These are phyloP conservation scores for Emydoidea blandingii DNA, from an alignment of 2,797 vertebrate species.

Conservation along the genomic window DNA sequence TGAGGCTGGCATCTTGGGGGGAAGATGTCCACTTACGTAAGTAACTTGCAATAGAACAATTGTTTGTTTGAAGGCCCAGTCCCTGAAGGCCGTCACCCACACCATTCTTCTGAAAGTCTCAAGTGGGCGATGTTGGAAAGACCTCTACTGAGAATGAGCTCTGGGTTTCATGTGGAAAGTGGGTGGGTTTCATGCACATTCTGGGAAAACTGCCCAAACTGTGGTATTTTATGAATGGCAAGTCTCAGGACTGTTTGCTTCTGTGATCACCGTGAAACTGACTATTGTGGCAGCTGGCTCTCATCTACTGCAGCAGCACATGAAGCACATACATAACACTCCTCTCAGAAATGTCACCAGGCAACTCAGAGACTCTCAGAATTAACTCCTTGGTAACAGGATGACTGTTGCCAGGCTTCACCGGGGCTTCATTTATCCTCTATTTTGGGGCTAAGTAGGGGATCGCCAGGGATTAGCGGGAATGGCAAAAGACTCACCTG, in stretches of 20 bases:
- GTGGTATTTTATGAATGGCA: background rate
- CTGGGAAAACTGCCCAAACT: background rate
- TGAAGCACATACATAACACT: background rate
- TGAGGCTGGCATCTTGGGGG: rapidly evolving
- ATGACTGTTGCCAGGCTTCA: background rate
- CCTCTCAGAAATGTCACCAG: background rate
- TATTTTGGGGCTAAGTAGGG: background rate
- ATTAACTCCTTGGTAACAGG: background rate
- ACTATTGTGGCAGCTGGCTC: background rate
- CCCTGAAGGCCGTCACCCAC: rapidly evolving
- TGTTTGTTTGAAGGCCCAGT: background rate
- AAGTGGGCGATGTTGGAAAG: background rate
- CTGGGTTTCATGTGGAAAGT: background rate
- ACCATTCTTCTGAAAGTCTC: background rate
- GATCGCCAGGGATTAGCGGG: background rate
- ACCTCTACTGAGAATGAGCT: background rate
- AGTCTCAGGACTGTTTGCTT: background rate
- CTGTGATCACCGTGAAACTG: background rate
- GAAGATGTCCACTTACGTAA: rapidly evolving
- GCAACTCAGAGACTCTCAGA: background rate
- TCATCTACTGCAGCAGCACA: background rate
- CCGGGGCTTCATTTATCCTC: background rate
- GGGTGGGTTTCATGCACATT: background rate
- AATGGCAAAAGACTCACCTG: slow-evolving; percentile 70
- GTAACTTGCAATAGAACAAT: background rate